Evolutionary conservation across 1,140 invertebrate species (phyloP).

Genomic region (Drosophila orosa): DNA sequence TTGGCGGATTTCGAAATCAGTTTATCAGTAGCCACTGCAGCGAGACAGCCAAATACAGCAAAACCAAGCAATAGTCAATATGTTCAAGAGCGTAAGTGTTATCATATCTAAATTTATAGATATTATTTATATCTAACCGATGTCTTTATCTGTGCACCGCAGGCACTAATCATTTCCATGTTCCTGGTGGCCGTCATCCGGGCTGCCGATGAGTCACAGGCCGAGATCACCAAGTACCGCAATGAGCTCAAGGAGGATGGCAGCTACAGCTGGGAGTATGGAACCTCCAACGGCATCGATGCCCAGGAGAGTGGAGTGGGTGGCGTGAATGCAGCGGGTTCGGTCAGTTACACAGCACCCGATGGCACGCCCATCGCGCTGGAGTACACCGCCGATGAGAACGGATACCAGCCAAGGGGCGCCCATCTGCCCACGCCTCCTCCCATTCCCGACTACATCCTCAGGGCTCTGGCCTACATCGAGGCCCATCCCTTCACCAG

Average conservation of each 20-base stretch:
- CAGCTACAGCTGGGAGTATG: constrained; percentile 85
- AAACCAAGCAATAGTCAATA: constrained; percentile 14
- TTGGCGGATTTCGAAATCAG: constrained; percentile 51
- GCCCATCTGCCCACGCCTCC: constrained; percentile 91
- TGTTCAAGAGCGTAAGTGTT: constrained; percentile 62
- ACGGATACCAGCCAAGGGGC: constrained; percentile 90
- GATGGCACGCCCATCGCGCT: constrained; percentile 85
- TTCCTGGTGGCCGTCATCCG: constrained; percentile 39
- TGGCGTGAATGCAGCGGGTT: constrained; percentile 57
- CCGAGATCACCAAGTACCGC: constrained; percentile 81
- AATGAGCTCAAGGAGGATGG: constrained; percentile 86
- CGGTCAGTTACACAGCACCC: constrained; percentile 69
- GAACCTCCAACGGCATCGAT: constrained; percentile 87
- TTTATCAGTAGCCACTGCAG: constrained; percentile 54
- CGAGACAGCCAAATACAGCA: background rate
- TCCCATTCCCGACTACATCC: constrained; percentile 90
- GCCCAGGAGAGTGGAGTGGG: constrained; percentile 85
- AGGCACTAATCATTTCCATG: constrained; percentile 53
- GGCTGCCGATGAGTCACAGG: constrained; percentile 64
- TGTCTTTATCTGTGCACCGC: background rate
- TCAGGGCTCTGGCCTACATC: constrained; percentile 86
- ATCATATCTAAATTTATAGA: background rate
- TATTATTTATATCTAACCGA: background rate
- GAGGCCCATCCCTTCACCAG: constrained; percentile 84
- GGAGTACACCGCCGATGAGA: constrained; percentile 91